Evolutionary conservation across 92 coral and sea anemone genomes (phyloP), one percentile per base, ranked within the genome.

Genomic region (Zoanthus sociatus): DNA sequence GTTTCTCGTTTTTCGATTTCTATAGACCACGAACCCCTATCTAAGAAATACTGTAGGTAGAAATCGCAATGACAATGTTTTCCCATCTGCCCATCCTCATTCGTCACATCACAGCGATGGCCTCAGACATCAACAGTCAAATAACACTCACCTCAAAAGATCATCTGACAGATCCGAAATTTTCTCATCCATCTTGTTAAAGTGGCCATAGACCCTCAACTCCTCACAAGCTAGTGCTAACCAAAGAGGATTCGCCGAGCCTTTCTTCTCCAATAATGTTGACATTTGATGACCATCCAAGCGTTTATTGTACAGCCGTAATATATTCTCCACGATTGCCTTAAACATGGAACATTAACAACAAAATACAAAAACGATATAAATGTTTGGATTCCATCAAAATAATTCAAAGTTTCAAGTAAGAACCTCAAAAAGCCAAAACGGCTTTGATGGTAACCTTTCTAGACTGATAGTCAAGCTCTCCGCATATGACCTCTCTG

Each of bases 221-320:
- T 97, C 99, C 66, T 97, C 99, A 72, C 99, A 97, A 9, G 99
- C 99, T 44, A 97, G 76, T 9, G 99, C 93, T 50, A 97, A 73
- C 99, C 99, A 97, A 69, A 97, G 78, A 5, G 99, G 99, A 63
- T 97, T 97, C 5, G 98, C 96, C 11, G 99, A 97, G 6, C 99
- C 99, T 77, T 95, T 90, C 90, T 97, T 97, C 77, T 94, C 92
- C 56, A 97, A 75, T 20, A 97, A 79, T 64, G 93, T 82, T 3
- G 93, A 88, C 99, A 95, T 97, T 89, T 97, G 99, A 33, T 96
- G 92, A 4, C 92, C 95, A 84, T 97, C 99, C 76, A 97, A 90
- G 16, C 99, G 98, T 83, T 97, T 97, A 85, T 95, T 97, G 91
- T 97, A 97, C 88, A 73, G 94, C 86, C 95, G 92, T 61, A 97